Evolutionary conservation across 2,888 invertebrate species (phyloP).

Genomic region (Willowsia nigromaculata): DNA sequence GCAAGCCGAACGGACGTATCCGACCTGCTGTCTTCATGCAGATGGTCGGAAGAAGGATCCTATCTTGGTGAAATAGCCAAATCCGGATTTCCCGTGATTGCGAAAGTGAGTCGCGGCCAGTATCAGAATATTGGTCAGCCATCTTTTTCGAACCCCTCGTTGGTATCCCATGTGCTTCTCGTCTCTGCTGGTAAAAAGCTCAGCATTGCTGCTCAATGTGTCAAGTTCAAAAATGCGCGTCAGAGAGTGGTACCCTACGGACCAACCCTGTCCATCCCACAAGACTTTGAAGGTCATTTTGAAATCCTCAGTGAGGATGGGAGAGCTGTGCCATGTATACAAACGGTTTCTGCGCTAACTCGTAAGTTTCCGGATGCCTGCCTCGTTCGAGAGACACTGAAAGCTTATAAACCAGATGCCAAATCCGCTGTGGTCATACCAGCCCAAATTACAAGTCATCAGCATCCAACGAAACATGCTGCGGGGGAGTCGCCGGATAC

Average conservation of each 20-base stretch:
- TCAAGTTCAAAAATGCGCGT: slow-evolving; percentile 93
- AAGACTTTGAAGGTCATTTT: slow-evolving; percentile 94
- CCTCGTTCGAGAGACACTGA: slow-evolving; percentile 88
- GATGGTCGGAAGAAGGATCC: slow-evolving; percentile 87
- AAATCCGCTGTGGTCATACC: slow-evolving; percentile 62
- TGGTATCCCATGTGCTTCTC: slow-evolving; percentile 92
- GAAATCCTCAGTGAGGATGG: slow-evolving; percentile 97
- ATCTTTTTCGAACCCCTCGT: slow-evolving; percentile 90
- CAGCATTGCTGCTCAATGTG: slow-evolving; percentile 92
- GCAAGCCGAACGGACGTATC: slow-evolving; percentile 86
- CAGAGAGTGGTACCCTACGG: slow-evolving; percentile 88
- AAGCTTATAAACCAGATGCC: slow-evolving; percentile 76
- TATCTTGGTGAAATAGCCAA: slow-evolving; percentile 86
- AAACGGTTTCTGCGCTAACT: slow-evolving; percentile 91
- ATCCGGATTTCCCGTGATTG: slow-evolving; percentile 91
- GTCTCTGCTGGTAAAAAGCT: slow-evolving; percentile 91
- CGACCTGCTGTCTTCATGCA: slow-evolving; percentile 91
- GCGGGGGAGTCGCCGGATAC: slow-evolving; percentile 84
- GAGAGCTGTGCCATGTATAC: slow-evolving; percentile 92
- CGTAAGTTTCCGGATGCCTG: slow-evolving; percentile 82
- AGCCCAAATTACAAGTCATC: slow-evolving; percentile 30
- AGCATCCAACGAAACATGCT: slow-evolving; percentile 20
- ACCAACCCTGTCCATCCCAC: slow-evolving; percentile 92
- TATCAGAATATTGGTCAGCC: slow-evolving; percentile 95
- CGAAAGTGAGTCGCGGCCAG: slow-evolving; percentile 96